A percentile compares a stretch with the other conserved stretches of the same genome.
phyloP scores from a whole-genome alignment of 64 coral and sea anemone genomes.

The Pachyseris speciosa region DNA sequence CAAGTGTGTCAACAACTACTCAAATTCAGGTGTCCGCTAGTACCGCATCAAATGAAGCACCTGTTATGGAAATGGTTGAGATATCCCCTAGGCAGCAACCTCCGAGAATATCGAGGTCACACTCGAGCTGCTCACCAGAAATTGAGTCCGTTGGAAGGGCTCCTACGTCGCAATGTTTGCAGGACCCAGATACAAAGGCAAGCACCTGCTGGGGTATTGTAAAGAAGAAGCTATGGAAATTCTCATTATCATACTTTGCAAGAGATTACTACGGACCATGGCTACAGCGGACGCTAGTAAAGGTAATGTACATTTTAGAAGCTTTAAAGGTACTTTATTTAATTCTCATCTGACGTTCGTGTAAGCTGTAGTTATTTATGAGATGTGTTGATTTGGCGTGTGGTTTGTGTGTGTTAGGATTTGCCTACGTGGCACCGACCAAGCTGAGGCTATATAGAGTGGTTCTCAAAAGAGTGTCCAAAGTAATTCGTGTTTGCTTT shows the following conservation, averaged over 20 bases:
- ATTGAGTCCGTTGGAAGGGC: slow-evolving; percentile 45
- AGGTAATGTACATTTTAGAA: slow-evolving; percentile 63
- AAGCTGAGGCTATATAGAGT: too few species aligned
- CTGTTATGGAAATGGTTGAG: not conserved
- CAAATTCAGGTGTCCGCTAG: slow-evolving; percentile 23
- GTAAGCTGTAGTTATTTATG: too few species aligned
- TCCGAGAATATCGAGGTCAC: not conserved
- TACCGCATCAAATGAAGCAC: not conserved
- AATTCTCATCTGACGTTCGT: too few species aligned
- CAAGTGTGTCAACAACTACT: not conserved
- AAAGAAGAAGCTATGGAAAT: slow-evolving; percentile 28
- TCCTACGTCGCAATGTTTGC: not conserved
- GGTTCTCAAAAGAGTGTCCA: too few species aligned
- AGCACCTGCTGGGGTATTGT: slow-evolving; percentile 39
- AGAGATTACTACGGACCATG: slow-evolving; percentile 83
- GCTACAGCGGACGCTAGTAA: slow-evolving; percentile 76
- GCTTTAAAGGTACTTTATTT: too few species aligned
- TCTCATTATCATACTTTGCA: slow-evolving; percentile 72
- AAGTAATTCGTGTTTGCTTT: too few species aligned
- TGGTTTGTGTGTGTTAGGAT: too few species aligned
- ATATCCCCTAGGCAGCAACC: not conserved
- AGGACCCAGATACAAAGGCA: not conserved
- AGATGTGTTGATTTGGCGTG: too few species aligned
- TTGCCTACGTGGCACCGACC: too few species aligned
- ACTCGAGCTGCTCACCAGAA: slow-evolving; percentile 52